These are phyloP conservation scores for Deilephila porcellus DNA, from an alignment of 2,888 invertebrate species.

Conservation along the genomic window DNA sequence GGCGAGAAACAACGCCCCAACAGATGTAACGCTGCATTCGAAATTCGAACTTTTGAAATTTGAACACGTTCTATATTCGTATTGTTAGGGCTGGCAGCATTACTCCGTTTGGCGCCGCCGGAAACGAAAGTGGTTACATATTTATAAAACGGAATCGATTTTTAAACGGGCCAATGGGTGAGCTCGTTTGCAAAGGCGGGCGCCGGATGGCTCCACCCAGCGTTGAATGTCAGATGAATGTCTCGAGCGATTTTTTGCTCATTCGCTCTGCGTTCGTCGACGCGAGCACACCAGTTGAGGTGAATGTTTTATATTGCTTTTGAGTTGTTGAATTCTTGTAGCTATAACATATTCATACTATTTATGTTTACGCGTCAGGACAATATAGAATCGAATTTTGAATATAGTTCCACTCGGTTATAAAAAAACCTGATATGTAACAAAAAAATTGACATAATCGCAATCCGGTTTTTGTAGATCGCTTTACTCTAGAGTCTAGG, in stretches of 20 bases:
- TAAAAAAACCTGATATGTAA: not conserved
- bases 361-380: not conserved
- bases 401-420: not conserved
- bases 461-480: not conserved
- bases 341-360: not conserved
- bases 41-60: constrained; percentile 48
- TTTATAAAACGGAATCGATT: constrained; percentile 85
- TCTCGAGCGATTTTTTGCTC: constrained; percentile 74
- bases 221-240: constrained; percentile 75
- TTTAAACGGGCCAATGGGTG: constrained; percentile 81
- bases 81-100: constrained; percentile 38
- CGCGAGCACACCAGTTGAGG: constrained; percentile 51
- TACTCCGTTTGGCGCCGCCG: constrained; percentile 46
- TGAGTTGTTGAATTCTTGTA: not conserved
- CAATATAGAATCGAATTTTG: not conserved
- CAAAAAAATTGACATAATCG: not conserved
- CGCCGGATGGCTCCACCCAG: constrained; percentile 69
- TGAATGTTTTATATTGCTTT: constrained; percentile 12
- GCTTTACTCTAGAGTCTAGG: not conserved
- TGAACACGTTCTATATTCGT: constrained; percentile 39
- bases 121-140: constrained; percentile 81
- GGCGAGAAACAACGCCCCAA: constrained; percentile 58
- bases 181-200: constrained; percentile 74
- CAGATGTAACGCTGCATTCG: constrained; percentile 47
- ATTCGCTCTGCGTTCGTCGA: constrained; percentile 71